A percentile compares a stretch with the other conserved stretches of the same genome.
phyloP scores from a whole-genome alignment of 1,140 invertebrate genomes.

The Apis dorsata region DNA sequence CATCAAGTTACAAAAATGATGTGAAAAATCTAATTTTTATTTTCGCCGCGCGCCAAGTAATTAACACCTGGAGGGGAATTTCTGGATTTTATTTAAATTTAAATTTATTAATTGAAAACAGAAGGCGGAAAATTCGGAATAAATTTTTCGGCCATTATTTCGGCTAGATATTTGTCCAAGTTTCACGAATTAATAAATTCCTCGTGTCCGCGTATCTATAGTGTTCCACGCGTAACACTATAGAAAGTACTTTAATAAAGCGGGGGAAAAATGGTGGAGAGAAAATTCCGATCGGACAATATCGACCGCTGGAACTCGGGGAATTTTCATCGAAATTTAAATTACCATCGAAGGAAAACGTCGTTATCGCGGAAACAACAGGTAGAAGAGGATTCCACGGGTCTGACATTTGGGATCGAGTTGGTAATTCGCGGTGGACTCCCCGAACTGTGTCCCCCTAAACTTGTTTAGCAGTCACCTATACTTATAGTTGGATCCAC shows the following conservation, averaged over 20 bases:
- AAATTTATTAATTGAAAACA: too few relatives aligned
- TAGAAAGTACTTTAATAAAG: conserved; percentile 8
- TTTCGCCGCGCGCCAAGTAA: too few relatives aligned
- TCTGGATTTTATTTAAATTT: too few relatives aligned
- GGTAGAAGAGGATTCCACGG: conserved; percentile 20
- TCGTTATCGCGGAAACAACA: conserved; percentile 50
- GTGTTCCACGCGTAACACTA: not conserved
- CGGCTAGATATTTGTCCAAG: not conserved
- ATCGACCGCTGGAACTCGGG: conserved; percentile 22
- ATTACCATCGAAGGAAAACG: conserved; percentile 42
- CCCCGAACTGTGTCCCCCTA: conserved; percentile 45
- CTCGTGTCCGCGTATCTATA: not conserved
- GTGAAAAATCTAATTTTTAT: too few relatives aligned
- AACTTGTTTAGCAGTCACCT: conserved; percentile 53
- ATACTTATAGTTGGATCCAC: conserved; percentile 45
- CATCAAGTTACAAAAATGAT: too few relatives aligned
- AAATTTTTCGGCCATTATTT: not conserved
- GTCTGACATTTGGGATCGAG: conserved; percentile 47
- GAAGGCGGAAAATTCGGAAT: too few relatives aligned
- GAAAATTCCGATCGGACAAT: conserved; percentile 37
- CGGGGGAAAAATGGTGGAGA: conserved; percentile 11
- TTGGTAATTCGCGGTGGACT: conserved; percentile 56
- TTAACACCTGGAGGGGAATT: too few relatives aligned
- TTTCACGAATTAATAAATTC: conserved; percentile 16
- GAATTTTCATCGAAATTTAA: conserved; percentile 53